Percentiles rank a stretch among this genome's conserved stretches.
phyloP scores from a whole-genome alignment of 2,797 vertebrate genomes.

The Anomalospiza imberbis region DNA sequence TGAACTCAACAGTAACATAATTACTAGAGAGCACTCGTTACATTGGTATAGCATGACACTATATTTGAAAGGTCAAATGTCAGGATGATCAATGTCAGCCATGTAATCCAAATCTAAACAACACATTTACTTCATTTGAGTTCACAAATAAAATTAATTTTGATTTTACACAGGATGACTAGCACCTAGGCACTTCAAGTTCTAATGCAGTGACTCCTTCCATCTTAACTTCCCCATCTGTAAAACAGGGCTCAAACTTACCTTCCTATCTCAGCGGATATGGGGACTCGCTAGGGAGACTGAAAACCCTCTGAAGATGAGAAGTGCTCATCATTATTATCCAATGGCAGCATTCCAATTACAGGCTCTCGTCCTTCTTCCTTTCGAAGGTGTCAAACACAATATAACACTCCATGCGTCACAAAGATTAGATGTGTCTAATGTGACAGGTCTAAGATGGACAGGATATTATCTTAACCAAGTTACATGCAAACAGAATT shows the following conservation, averaged over 20 bases:
- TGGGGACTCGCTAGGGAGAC: constrained; percentile 9
- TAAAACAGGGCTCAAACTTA: background rate
- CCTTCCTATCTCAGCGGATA: background rate
- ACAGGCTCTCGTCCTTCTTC: constrained; percentile 16
- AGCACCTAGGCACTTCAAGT: background rate
- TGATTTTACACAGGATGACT: background rate
- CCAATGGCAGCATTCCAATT: constrained; percentile 44
- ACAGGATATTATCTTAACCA: constrained; percentile 51
- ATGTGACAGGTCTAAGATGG: constrained; percentile 52
- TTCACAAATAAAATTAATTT: background rate
- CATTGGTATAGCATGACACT: background rate
- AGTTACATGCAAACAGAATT: constrained; percentile 59
- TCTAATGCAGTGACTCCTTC: background rate
- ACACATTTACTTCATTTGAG: background rate
- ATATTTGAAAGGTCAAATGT: background rate
- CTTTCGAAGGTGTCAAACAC: constrained; percentile 49
- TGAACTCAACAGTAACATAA: background rate
- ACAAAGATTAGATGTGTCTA: constrained; percentile 50
- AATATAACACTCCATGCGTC: constrained; percentile 16
- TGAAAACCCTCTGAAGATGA: constrained; percentile 50
- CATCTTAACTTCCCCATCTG: background rate
- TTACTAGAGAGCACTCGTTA: background rate
- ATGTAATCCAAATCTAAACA: background rate
- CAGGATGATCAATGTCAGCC: background rate
- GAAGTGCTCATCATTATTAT: constrained; percentile 26